Evolutionary conservation across 1,140 invertebrate species (phyloP), one percentile per base, ranked within the genome.

Genomic region (Tigriopus japonicus): DNA sequence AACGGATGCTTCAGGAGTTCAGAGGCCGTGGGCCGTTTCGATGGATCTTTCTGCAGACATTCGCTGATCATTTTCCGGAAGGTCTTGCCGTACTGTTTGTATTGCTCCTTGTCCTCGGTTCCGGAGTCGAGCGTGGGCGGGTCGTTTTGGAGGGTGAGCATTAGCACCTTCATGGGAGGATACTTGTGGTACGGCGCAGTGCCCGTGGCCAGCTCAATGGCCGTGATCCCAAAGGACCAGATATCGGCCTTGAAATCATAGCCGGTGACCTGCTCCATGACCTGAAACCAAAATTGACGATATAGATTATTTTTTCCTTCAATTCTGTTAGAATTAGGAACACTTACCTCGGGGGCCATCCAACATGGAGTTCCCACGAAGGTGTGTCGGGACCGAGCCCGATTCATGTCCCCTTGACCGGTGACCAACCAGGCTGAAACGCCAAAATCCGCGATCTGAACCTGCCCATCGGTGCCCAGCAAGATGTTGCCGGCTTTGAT

Each of bases 181-280:
- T 93, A 98, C 71, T 95, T 97, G 70, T 98, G 92, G 71, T 98
- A 99, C 0, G 95, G 95, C 0, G 95, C 94, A 10, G 92, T 95
- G 13, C 95, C 95, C 9, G 93, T 96, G 0, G 94, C 94, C 81
- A 98, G 84, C 76, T 98, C 95, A 66, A 99, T 97, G 0, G 93
- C 93, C 0, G 94, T 97, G 61, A 99, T 98, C 24, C 95, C 95
- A 72, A 98, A 86, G 24, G 91, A 96, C 95, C 95, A 99, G 64
- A 99, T 98, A 69, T 99, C 95, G n/a, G 94, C 95, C 75, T 98
- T 98, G 72, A 93, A 97, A 72, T 97, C 93, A 70, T 98, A 98
- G 0, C 95, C 95, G 70, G 92, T 89, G 68, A 96, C 85, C 79
- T 96, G 91, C 76, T 98, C 91, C 92, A 97, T 97, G 62, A 98